Base-by-base conservation (phyloP, 2,797 vertebrate genomes). In the Coregonus ussuriensis region DNA sequence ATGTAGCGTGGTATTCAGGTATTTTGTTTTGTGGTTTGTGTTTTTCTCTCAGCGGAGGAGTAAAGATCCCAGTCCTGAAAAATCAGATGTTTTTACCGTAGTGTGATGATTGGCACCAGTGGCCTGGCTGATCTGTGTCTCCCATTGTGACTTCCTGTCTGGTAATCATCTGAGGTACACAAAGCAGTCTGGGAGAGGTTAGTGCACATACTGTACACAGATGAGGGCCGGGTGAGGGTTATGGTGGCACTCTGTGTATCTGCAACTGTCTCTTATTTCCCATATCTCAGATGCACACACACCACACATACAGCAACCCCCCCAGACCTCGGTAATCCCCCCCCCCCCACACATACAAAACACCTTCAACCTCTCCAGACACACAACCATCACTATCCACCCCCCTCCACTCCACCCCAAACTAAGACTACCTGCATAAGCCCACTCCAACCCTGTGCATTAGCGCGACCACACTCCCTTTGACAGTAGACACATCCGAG, bases 161-260 rank as follows among this genome's bases (percentile, higher is more conserved):
- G 83, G 92, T 95, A 94, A 96, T 95, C 93, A 95, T 77, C 89
- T 95, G 94, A 94, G 90, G 91, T 91, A 91, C 92, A 95, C 93
- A 95, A 94, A 94, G 92, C 93, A 90, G 84, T 91, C 91, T 88
- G 90, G 37, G 73, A 54, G 33, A 3, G 71, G 31, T 16, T 59
- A 73, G 16, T 75, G 71, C 52, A 77, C 54, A 74, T 18, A n/a
- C 16, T 15, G 14, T 53, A 37, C 52, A 13, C 14, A 37, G 47
- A 74, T 63, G 68, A 68, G 75, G 80, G 79, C 72, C 21, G 71
- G 75, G 71, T 86, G 79, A 72, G 71, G 72, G 68, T 14, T 77
- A 88, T 86, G 84, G 67, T 80, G 86, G 86, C 70, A 62, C 51
- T 72, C 52, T 88, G 83, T 79, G 72, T 18, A n/a, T 51, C 37